Percentiles rank a stretch among this genome's conserved stretches.
Evolutionary conservation across 2,113 vertebrate species (phyloP).

Genomic region (Lamprotornis superbus): DNA sequence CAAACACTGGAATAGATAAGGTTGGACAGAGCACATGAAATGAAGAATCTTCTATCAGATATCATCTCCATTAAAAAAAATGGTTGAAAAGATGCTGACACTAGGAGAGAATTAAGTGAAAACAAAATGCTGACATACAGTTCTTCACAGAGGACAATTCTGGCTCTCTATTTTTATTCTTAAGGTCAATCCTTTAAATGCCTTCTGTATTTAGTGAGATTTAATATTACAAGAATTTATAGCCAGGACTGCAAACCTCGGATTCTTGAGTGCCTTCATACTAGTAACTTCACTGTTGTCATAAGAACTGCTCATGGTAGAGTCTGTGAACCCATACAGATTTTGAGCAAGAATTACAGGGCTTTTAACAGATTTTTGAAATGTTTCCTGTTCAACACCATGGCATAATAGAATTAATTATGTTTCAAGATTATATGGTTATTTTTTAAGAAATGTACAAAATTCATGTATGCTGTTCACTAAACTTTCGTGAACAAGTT

Average conservation of each 20-base stretch:
- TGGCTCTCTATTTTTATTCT: not conserved
- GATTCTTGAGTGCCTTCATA: not conserved
- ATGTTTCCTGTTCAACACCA: not conserved
- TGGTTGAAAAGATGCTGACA: not conserved
- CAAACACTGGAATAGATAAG: not conserved
- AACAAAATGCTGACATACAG: constrained; percentile 18
- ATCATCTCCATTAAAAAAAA: not conserved
- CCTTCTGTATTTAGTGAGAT: not conserved
- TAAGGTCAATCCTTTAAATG: constrained; percentile 10
- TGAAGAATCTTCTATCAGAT: not conserved
- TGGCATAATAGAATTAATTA: not conserved
- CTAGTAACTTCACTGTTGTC: not conserved
- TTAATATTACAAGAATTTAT: constrained; percentile 8
- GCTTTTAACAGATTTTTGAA: not conserved
- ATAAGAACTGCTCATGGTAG: not conserved
- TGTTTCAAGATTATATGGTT: not conserved
- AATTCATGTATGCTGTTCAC: not conserved
- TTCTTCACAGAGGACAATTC: not conserved
- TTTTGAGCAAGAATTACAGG: not conserved
- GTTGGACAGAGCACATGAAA: not conserved
- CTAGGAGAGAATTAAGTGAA: not conserved
- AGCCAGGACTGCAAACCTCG: not conserved
- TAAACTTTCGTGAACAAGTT: not conserved
- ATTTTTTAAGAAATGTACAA: not conserved
- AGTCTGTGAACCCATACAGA: not conserved